Conservation (phyloP, 2,888 invertebrate species). For the Autographa pulchrina region DNA sequence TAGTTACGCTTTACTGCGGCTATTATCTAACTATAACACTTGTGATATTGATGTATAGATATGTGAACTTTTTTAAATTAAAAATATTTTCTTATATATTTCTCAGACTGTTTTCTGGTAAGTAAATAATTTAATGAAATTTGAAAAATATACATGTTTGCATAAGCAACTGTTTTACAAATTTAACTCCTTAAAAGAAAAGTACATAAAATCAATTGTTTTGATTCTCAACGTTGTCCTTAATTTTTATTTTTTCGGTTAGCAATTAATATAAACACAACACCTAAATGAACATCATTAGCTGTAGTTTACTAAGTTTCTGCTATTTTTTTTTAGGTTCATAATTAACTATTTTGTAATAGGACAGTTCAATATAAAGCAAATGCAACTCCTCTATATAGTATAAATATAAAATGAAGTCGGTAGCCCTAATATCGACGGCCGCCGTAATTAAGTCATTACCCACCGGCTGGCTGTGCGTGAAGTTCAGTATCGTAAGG, state of each 20-base stretch:
- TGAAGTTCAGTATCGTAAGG: constrained; percentile 48
- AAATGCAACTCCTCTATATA: not conserved
- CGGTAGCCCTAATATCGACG: constrained; percentile 30
- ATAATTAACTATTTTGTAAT: too few species aligned
- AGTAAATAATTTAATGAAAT: too few species aligned
- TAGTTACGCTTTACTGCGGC: not conserved
- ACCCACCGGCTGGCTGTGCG: constrained; percentile 34
- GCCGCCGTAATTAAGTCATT: constrained; percentile 16
- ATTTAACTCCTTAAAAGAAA: too few species aligned
- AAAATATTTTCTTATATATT: not conserved
- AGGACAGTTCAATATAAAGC: not conserved
- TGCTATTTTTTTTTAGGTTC: too few species aligned
- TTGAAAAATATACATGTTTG: too few species aligned
- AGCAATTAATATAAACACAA: too few species aligned
- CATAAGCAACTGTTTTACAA: too few species aligned
- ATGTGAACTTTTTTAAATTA: not conserved
- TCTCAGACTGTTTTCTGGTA: not conserved
- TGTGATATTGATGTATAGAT: not conserved
- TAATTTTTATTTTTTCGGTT: too few species aligned
- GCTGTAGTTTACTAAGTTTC: too few species aligned
- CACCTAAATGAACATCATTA: too few species aligned
- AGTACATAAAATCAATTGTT: too few species aligned
- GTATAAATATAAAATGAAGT: not conserved
- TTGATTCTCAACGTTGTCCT: too few species aligned
- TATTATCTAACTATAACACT: not conserved